A percentile compares a stretch with the other conserved stretches of the same genome.
Conservation (phyloP, 2,888 invertebrate genomes). For the Pimpla rufipes region DNA sequence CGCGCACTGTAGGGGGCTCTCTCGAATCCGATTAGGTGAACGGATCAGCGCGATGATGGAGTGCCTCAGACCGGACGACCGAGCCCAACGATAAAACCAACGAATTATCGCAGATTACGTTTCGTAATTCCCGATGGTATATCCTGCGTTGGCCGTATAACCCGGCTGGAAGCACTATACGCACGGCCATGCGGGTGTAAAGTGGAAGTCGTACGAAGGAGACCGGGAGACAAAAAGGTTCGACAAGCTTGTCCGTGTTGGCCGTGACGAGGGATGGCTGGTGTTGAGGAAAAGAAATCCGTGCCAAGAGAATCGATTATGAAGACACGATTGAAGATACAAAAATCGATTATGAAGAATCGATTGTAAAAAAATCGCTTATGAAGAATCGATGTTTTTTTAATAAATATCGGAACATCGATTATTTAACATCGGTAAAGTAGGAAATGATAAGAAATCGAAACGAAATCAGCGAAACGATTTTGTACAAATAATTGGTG, state of each 20-base stretch:
- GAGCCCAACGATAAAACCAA: constrained; percentile 45
- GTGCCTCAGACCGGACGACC: constrained; percentile 25
- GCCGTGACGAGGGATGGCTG: too few species aligned
- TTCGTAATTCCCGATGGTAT: constrained; percentile 44
- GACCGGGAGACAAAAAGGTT: not conserved
- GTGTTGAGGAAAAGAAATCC: too few species aligned
- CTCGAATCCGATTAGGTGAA: constrained; percentile 70
- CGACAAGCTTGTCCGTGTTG: not conserved
- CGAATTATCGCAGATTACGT: constrained; percentile 52
- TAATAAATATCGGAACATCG: too few species aligned
- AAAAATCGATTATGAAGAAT: too few species aligned
- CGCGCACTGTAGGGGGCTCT: constrained; percentile 31
- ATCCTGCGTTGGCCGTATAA: not conserved
- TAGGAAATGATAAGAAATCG: too few species aligned
- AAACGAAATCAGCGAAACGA: too few species aligned
- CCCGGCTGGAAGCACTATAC: not conserved
- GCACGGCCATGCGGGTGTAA: not conserved
- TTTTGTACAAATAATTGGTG: too few species aligned
- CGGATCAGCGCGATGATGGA: constrained; percentile 52
- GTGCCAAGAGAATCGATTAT: too few species aligned
- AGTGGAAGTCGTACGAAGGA: not conserved
- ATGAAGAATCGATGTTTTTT: too few species aligned
- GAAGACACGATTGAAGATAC: too few species aligned
- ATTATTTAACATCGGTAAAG: too few species aligned
- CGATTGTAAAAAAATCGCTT: too few species aligned